Evolutionary conservation across 2,113 vertebrate genomes (phyloP).

Genomic region (Tautogolabrus adspersus): DNA sequence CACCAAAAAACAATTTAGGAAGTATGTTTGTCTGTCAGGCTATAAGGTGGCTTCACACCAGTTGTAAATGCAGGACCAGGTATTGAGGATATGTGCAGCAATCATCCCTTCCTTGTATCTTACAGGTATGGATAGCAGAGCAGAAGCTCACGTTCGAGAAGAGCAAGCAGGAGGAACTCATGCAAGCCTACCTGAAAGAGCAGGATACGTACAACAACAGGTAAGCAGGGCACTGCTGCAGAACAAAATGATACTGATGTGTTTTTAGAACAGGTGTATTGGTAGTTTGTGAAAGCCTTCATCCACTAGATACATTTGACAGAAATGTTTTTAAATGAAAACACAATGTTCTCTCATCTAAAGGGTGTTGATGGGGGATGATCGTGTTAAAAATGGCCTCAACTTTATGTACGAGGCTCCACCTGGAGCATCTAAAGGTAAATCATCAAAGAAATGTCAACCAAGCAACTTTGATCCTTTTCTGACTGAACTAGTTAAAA

Average conservation of each 20-base stretch:
- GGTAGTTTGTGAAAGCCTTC: background rate
- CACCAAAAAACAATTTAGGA: background rate
- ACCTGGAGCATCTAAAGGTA: slow-evolving; percentile 98
- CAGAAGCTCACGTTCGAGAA: slow-evolving; percentile 98
- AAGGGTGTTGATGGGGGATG: slow-evolving; percentile 97
- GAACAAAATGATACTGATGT: background rate
- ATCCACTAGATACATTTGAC: background rate
- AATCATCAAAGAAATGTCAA: background rate
- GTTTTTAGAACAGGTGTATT: background rate
- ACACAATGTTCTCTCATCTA: slow-evolving; percentile 27
- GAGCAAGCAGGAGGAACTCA: slow-evolving; percentile 96
- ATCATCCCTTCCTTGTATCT: background rate
- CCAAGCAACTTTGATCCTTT: background rate
- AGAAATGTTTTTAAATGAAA: background rate
- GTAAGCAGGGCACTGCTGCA: slow-evolving; percentile 71
- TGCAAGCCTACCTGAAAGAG: slow-evolving; percentile 97
- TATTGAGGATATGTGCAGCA: background rate
- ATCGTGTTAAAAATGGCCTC: slow-evolving; percentile 97
- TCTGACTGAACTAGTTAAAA: background rate
- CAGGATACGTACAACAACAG: slow-evolving; percentile 98
- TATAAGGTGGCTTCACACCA: background rate
- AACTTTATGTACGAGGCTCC: slow-evolving; percentile 99
- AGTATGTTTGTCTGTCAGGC: background rate
- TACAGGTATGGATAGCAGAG: slow-evolving; percentile 99
- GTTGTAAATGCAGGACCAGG: background rate